A percentile compares a stretch with the other conserved stretches of the same genome.
phyloP scores from a whole-genome alignment of 2,113 vertebrate genomes.

The Opisthocomus hoazin region DNA sequence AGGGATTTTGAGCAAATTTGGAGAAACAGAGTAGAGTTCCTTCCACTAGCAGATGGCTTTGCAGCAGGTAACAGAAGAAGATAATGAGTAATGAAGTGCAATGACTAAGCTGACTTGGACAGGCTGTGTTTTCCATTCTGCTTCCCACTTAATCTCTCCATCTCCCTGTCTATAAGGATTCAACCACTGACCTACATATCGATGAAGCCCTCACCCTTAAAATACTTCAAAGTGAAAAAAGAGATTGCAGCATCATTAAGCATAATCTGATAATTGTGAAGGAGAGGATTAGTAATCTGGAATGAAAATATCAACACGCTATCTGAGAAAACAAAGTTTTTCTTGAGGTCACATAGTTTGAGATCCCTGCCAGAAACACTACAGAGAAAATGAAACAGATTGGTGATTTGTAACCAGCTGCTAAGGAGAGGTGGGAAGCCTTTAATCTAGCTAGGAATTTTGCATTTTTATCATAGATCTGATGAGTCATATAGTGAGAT shows the following conservation, averaged over 20 bases:
- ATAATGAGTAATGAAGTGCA: conserved; percentile 54
- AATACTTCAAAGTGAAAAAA: neutral
- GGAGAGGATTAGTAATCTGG: neutral
- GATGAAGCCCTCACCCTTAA: neutral
- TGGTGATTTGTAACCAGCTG: conserved; percentile 20
- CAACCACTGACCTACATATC: neutral
- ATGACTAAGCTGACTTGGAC: conserved; percentile 53
- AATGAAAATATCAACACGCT: neutral
- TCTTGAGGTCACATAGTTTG: neutral
- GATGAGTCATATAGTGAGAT: conserved; percentile 22
- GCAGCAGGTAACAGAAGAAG: conserved; percentile 57
- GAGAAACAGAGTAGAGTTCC: neutral
- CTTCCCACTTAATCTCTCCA: neutral
- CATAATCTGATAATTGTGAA: neutral
- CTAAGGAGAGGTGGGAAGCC: neutral
- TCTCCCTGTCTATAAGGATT: neutral
- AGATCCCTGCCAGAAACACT: neutral
- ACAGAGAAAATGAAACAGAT: conserved; percentile 7
- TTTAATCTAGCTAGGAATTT: neutral
- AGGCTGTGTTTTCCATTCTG: conserved; percentile 14
- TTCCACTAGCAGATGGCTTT: conserved; percentile 51
- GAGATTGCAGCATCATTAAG: neutral
- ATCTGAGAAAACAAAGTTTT: neutral
- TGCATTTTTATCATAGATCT: conserved; percentile 1
- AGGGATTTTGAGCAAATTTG: conserved; percentile 12